A percentile compares a stretch with the other conserved stretches of the same genome.
phyloP scores from a whole-genome alignment of 2,113 vertebrate species.

The Piaya cayana region DNA sequence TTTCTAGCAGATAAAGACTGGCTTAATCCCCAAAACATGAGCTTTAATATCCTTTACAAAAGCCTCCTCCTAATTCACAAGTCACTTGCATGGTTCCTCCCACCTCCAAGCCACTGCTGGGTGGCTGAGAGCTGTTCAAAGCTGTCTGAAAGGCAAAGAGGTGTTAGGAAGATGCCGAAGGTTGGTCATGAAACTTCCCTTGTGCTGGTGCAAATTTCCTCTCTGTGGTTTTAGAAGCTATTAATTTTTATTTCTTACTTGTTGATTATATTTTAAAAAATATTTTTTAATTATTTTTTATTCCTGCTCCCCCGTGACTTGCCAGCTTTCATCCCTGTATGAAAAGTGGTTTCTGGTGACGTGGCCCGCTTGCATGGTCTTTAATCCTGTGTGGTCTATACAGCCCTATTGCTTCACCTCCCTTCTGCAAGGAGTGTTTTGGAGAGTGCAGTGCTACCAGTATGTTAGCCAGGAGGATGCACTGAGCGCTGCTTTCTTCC shows the following conservation, averaged over 20 bases:
- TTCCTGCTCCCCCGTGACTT: not conserved
- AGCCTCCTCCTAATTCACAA: not conserved
- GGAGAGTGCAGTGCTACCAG: rapidly evolving
- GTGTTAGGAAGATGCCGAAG: not conserved
- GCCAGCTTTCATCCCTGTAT: not conserved
- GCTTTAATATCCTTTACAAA: constrained; percentile 56
- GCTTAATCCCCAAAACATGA: constrained; percentile 49
- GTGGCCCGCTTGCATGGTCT: rapidly evolving
- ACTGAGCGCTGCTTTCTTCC: not conserved
- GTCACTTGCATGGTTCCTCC: not conserved
- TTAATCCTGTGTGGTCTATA: not conserved
- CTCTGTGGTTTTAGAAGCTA: not conserved
- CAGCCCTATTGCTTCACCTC: not conserved
- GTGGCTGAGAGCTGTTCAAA: not conserved
- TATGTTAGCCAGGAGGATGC: not conserved
- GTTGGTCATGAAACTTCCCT: not conserved
- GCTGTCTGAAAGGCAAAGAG: not conserved
- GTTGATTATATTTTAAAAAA: not conserved
- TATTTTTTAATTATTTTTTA: not conserved
- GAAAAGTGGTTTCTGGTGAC: not conserved
- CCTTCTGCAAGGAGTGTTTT: not conserved
- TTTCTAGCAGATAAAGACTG: constrained; percentile 60
- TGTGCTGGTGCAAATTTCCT: not conserved
- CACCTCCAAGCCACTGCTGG: not conserved
- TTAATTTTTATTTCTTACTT: not conserved